Percentiles rank a stretch among this genome's conserved stretches.
Evolutionary conservation across 2,888 invertebrate genomes (phyloP).

Genomic region (Keiferia lycopersicella): DNA sequence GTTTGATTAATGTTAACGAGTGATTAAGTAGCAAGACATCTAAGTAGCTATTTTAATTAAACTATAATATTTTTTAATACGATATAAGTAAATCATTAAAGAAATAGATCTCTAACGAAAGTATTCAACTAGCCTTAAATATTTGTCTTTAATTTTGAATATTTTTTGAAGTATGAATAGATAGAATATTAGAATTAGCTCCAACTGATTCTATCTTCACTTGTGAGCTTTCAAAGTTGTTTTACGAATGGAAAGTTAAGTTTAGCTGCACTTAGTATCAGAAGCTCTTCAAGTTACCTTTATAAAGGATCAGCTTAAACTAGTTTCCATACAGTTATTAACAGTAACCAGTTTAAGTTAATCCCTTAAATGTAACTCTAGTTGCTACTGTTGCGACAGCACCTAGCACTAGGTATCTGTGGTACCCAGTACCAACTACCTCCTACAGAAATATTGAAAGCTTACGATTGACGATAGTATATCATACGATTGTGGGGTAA

Average conservation of each 20-base stretch:
- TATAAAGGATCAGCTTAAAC: no score
- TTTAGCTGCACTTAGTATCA: background rate
- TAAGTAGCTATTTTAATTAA: background rate
- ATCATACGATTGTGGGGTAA: constrained; percentile 7
- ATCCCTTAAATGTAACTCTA: no score
- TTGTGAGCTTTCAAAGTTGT: background rate
- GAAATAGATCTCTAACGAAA: constrained; percentile 42
- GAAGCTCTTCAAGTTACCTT: no score
- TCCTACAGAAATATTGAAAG: background rate
- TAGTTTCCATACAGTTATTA: no score
- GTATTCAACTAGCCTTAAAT: constrained; percentile 37
- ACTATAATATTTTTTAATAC: background rate
- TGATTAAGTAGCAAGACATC: background rate
- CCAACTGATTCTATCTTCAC: constrained; percentile 28
- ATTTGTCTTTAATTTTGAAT: constrained; percentile 31
- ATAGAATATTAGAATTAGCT: background rate
- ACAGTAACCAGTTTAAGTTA: no score
- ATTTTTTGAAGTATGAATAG: background rate
- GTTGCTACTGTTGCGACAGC: background rate
- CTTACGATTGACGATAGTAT: background rate
- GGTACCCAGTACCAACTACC: no score
- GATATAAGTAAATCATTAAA: background rate
- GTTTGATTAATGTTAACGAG: no score
- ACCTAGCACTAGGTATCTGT: no score
- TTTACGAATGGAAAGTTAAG: background rate